phyloP scores from a whole-genome alignment of 2,888 invertebrate species.

The Scaptomyza caliginosa region DNA sequence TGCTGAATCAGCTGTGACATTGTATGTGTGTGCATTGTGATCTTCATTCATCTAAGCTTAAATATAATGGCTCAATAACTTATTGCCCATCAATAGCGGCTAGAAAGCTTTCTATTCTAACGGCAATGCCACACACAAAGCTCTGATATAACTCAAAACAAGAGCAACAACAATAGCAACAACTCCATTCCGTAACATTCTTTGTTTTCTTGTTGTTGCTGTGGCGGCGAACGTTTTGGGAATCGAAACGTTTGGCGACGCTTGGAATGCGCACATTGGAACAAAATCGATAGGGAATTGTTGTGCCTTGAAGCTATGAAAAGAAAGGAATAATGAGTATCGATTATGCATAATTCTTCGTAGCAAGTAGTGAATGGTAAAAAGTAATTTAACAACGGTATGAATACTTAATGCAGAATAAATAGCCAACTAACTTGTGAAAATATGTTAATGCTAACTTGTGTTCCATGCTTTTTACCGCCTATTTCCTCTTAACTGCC shows the following conservation, averaged over 20 bases:
- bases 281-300: background rate
- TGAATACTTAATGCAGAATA: background rate
- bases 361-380: background rate
- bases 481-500: background rate
- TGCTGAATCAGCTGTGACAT: constrained; percentile 30
- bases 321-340: constrained; percentile 8
- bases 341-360: background rate
- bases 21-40: constrained; percentile 32
- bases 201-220: constrained; percentile 9
- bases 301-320: background rate
- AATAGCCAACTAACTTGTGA: background rate
- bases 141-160: constrained; percentile 30
- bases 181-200: constrained; percentile 41
- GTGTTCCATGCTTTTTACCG: background rate
- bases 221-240: constrained; percentile 38
- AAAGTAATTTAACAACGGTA: background rate
- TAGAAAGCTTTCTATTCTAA: constrained; percentile 63
- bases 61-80: constrained; percentile 17
- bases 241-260: constrained; percentile 53
- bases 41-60: constrained; percentile 15
- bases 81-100: constrained; percentile 8
- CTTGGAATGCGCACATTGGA: constrained; percentile 38
- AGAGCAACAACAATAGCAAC: constrained; percentile 22
- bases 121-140: constrained; percentile 57
- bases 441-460: too few species aligned